Conservation (phyloP, 2,113 vertebrate species). For the Megalops atlanticus region DNA sequence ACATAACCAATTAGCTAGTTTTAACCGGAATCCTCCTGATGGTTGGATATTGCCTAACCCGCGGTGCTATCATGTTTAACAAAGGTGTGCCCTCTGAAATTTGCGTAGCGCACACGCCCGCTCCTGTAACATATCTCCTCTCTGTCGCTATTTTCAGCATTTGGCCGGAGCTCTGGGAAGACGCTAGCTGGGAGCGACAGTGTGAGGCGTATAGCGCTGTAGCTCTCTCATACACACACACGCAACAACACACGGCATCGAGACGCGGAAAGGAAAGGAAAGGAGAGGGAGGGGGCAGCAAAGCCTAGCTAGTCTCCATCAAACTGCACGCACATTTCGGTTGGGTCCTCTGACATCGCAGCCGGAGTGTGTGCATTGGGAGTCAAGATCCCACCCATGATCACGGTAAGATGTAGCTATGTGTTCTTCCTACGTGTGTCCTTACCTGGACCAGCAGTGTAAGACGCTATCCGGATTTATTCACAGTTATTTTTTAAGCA, state of each 20-base stretch:
- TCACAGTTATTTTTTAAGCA: background rate
- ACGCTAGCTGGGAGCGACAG: slow-evolving; percentile 12
- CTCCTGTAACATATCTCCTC: background rate
- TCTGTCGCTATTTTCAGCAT: background rate
- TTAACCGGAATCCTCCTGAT: no score
- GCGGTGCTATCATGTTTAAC: background rate
- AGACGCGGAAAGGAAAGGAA: slow-evolving; percentile 50
- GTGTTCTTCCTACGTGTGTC: no score
- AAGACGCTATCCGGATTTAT: background rate
- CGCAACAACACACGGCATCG: background rate
- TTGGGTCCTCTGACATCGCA: slow-evolving; percentile 32
- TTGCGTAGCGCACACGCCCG: background rate
- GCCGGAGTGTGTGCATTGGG: slow-evolving; percentile 36
- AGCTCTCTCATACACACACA: no score
- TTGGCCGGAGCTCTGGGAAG: background rate
- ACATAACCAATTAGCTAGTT: no score
- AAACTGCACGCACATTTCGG: slow-evolving; percentile 9
- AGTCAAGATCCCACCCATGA: slow-evolving; percentile 35
- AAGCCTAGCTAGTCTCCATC: slow-evolving; percentile 41
- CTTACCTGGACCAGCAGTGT: no score
- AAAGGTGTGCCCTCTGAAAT: background rate
- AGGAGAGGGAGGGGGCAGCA: slow-evolving; percentile 60
- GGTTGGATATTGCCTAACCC: background rate
- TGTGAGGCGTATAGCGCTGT: slow-evolving; percentile 20
- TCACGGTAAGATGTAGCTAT: slow-evolving; percentile 55